Evolutionary conservation across 2,888 invertebrate species (phyloP).

Genomic region (Drosophila birchii): DNA sequence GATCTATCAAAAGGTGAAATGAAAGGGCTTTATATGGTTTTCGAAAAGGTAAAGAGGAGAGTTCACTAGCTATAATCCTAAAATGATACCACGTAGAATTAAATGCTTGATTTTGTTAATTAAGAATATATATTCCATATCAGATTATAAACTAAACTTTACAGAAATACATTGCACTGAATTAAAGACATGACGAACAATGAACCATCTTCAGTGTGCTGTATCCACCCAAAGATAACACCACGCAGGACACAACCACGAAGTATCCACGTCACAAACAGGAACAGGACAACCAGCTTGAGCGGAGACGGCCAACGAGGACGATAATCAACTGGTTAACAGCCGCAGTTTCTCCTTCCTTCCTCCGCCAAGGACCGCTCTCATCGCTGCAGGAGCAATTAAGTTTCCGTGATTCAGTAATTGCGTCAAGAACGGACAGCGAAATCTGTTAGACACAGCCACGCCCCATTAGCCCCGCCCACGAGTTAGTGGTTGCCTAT

Average conservation of each 20-base stretch:
- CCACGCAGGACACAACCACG: conserved; percentile 22
- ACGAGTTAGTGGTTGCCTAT: conserved; percentile 23
- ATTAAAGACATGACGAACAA: neutral
- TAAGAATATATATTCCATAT: too few species aligned
- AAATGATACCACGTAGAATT: neutral
- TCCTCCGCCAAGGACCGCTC: too few species aligned
- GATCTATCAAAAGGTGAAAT: neutral
- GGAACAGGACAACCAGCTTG: conserved; percentile 14
- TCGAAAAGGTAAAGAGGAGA: neutral
- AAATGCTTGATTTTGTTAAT: too few species aligned
- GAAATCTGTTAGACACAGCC: conserved; percentile 11
- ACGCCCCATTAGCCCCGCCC: conserved; percentile 31
- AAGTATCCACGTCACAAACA: conserved; percentile 34
- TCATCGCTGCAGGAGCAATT: conserved; percentile 39
- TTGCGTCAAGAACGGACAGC: conserved; percentile 35
- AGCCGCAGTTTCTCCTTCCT: conserved; percentile 16
- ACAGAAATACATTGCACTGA: neutral
- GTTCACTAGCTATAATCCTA: fast-evolving
- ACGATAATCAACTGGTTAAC: conserved; percentile 42
- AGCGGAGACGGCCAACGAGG: conserved; percentile 24
- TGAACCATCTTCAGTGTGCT: neutral
- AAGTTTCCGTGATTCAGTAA: conserved; percentile 38
- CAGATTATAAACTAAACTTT: neutral
- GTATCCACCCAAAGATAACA: neutral
- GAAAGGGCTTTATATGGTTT: neutral